Conservation (phyloP, 2,113 vertebrate species). For the Dascyllus trimaculatus region DNA sequence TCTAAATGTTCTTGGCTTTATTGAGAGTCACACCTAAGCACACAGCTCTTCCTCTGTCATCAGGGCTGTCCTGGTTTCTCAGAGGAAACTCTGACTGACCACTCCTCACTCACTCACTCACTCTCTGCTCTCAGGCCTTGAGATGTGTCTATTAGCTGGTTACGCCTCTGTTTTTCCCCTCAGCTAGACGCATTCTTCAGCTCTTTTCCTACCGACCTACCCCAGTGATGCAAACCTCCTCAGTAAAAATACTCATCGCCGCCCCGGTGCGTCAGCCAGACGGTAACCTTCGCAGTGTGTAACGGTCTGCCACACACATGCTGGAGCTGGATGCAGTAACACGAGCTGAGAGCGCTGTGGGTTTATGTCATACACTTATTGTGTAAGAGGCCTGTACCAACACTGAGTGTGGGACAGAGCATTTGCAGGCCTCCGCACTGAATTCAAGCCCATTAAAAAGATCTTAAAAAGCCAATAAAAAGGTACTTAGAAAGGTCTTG, state of each 20-base stretch:
- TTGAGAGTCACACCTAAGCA: slow-evolving; percentile 14
- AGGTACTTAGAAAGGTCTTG: not conserved
- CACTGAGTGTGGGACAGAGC: not conserved
- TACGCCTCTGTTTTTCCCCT: slow-evolving; percentile 73
- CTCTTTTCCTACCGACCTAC: slow-evolving; percentile 82
- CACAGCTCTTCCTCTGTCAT: slow-evolving; percentile 55
- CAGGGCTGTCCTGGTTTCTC: slow-evolving; percentile 46
- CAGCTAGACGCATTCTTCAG: slow-evolving; percentile 73
- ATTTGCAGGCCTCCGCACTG: not conserved
- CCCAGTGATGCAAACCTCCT: slow-evolving; percentile 74
- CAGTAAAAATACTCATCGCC: slow-evolving; percentile 64
- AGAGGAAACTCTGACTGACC: slow-evolving; percentile 76
- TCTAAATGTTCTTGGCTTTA: slow-evolving; percentile 3
- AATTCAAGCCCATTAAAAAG: not conserved
- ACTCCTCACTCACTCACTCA: slow-evolving; percentile 64
- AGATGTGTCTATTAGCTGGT: slow-evolving; percentile 69
- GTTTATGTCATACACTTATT: slow-evolving; percentile 25
- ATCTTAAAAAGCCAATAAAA: not conserved
- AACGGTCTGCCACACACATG: slow-evolving; percentile 52
- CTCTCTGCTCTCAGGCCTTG: slow-evolving; percentile 51
- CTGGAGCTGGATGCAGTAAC: slow-evolving; percentile 20
- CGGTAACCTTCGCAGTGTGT: slow-evolving; percentile 58
- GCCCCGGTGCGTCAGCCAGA: slow-evolving; percentile 58
- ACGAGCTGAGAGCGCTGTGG: not conserved
- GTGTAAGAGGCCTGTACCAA: slow-evolving; percentile 3